Evolutionary conservation across 1,140 invertebrate genomes (phyloP), one percentile per base, ranked within the genome.

Genomic region (Drosophila kohkoa): DNA sequence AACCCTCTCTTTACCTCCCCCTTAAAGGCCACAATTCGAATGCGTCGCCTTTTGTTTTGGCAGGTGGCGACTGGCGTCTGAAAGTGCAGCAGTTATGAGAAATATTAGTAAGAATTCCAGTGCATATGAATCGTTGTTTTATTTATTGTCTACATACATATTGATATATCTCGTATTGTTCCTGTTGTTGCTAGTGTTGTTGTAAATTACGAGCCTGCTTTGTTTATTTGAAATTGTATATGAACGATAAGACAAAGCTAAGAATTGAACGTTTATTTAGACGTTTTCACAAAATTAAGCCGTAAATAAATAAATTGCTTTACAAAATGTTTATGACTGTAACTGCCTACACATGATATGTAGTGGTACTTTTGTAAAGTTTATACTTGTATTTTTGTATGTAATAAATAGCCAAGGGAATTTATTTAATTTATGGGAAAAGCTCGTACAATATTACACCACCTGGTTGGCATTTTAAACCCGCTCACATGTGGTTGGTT

Each of bases 141-240:
- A 67, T 82, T 79, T 46, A 65, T 43, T 60, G 75, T 75, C 32
- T 78, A 73, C 75, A 78, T 60, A 72, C 67, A 77, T 65, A 54
- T 15, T 8, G 3, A 35, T 11, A 38, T 55, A 43, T 52, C 49
- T 55, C 28, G 28, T 35, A 16, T 25, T 48, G 8, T 48, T 55
- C 13, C 11, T 8, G 16, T 43, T 45, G 7, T 69, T 63, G 1
- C 2, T 38, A 8, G 35, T 38, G 25, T 15, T 69, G 28, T 35
- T 54, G 6, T 10, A n/a, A n/a, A 4, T 63, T 64, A 16, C 57
- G 20, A 70, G 68, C 41, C 49, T 70, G 60, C 52, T 67, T 70
- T 82, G 79, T 71, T 79, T 74, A 87, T 41, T 32, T 79, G 76
- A 67, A 87, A 86, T 63, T 70, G n/a, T 62, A 86, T 88, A 75